Evolutionary conservation across 2,888 invertebrate genomes (phyloP), one percentile per base, ranked within the genome.

Genomic region (Thyatira batis): DNA sequence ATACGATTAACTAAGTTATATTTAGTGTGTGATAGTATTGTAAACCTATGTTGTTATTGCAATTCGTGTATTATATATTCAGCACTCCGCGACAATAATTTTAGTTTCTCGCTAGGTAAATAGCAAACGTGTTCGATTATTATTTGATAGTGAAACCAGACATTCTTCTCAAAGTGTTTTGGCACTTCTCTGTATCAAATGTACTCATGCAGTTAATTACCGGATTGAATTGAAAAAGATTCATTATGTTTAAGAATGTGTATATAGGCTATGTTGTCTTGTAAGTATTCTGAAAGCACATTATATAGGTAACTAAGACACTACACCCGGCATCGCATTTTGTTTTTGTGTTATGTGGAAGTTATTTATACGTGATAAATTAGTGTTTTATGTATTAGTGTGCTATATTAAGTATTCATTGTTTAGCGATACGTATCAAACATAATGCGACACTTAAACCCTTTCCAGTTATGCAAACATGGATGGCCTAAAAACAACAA

Each of bases 401-500:
- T 28, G 27, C 17, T 28, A 17, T 20, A 20, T 28, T 48, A n/a
- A n/a, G n/a, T n/a, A 28, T 48, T 28, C 17, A 39, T 39, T 28
- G n/a, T 25, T 27, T 27, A 20, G 10, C 9, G 27, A 48, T 9
- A 17, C 28, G 39, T 33, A 3, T 2, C 33, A 33, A 49, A 39
- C 49, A 33, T 39, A 39, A 33, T 27, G 48, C 28, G 27, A 28
- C 48, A 48, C 27, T 28, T 27, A 48, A 48, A 48, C n/a, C 48
- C 13, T 5, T 28, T 48, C 49, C 50, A 57, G 60, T 48, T 58
- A 55, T 13, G 39, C 33, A 57, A 71, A 72, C 63, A 60, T 58
- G 71, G 71, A 65, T 77, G 67, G 72, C 69, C 65, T 68, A 69
- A 74, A 80, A 74, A 75, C 63, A 70, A 71, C 68, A 71, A 75